phyloP scores from a whole-genome alignment of 2,797 vertebrate genomes.

The Thaleichthys pacificus region DNA sequence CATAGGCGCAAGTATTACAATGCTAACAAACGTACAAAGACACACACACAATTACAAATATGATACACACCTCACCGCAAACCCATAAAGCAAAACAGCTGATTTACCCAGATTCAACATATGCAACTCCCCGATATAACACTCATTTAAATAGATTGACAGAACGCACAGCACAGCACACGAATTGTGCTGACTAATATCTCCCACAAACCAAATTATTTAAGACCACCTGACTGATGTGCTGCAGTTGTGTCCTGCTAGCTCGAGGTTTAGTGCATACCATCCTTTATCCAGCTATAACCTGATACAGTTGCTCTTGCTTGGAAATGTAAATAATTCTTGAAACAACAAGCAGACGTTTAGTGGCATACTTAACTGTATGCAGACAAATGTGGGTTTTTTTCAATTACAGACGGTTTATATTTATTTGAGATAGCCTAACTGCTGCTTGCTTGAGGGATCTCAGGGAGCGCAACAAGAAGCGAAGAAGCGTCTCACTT shows the following conservation, averaged over 20 bases:
- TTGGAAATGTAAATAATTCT: no score
- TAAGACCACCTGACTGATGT: slow-evolving; percentile 29
- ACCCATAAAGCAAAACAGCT: not conserved
- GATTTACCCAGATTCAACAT: not conserved
- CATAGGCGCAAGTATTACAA: not conserved
- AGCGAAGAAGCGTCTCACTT: slow-evolving; percentile 7
- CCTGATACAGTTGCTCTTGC: no score
- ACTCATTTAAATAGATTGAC: not conserved
- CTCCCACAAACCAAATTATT: slow-evolving; percentile 31
- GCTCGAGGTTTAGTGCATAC: slow-evolving; percentile 16
- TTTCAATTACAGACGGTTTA: no score
- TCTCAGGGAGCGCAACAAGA: not conserved
- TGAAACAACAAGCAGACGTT: no score
- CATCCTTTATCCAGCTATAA: no score
- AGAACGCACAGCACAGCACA: slow-evolving; percentile 3
- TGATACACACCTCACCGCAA: not conserved
- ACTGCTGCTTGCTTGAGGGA: no score
- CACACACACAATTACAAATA: not conserved
- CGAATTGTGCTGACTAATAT: slow-evolving; percentile 27
- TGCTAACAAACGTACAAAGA: slow-evolving; percentile 10
- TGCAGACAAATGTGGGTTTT: no score
- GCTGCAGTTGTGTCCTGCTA: slow-evolving; percentile 47
- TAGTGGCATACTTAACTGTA: no score
- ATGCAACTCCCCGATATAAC: not conserved
- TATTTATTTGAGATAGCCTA: no score